Conservation (phyloP, 2,888 invertebrate genomes). For the Eupelmus urozonus region DNA sequence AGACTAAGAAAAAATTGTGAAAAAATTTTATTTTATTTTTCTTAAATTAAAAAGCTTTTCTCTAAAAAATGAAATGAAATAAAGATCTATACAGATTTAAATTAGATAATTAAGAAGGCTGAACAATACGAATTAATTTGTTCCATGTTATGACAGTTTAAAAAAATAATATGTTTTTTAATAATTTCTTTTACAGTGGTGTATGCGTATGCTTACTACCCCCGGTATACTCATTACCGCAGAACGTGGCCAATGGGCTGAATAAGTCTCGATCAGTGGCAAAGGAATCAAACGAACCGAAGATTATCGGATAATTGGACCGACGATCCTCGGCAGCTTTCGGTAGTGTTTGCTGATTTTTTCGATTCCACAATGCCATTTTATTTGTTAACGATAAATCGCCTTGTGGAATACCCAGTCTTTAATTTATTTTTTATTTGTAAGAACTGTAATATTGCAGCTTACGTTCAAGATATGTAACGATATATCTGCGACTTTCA, state of each 20-base stretch:
- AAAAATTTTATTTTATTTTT: no score
- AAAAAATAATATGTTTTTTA: no score
- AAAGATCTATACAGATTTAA: no score
- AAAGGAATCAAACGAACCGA: slow-evolving; percentile 14
- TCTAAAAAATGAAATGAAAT: no score
- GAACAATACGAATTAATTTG: no score
- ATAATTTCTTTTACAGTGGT: slow-evolving; percentile 47
- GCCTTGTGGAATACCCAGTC: slow-evolving; percentile 11
- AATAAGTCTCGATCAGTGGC: neutral
- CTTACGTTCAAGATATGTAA: neutral
- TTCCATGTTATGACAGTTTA: no score
- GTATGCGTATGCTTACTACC: slow-evolving; percentile 56
- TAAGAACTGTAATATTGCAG: slow-evolving; percentile 15
- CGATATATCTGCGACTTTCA: neutral
- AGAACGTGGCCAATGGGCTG: slow-evolving; percentile 41
- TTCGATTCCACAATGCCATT: slow-evolving; percentile 13
- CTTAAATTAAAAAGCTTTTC: no score
- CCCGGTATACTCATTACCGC: slow-evolving; percentile 32
- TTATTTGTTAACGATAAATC: neutral
- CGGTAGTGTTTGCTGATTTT: slow-evolving; percentile 26
- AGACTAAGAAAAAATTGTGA: no score
- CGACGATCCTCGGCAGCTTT: slow-evolving; percentile 2
- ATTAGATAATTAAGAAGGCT: no score
- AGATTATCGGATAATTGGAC: neutral
- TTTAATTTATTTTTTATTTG: slow-evolving; percentile 48